Evolutionary conservation across 2,888 invertebrate species (phyloP).

Genomic region (Phanerotoma sp.): DNA sequence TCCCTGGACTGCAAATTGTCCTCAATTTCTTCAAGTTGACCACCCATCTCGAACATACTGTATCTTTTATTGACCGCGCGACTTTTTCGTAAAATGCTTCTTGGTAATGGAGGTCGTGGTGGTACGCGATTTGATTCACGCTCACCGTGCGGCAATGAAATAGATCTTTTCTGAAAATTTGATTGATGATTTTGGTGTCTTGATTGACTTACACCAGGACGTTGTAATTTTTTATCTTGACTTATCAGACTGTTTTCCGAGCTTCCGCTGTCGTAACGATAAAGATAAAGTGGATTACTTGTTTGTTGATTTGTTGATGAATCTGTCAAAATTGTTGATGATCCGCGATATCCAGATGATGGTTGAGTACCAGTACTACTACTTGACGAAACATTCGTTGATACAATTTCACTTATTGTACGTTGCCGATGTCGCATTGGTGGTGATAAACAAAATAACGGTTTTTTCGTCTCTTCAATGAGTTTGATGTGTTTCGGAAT

Average conservation of each 20-base stretch:
- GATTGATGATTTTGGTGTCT: conserved; percentile 22
- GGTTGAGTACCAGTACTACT: conserved; percentile 77
- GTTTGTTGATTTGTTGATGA: conserved; percentile 72
- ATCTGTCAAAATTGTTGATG: conserved; percentile 78
- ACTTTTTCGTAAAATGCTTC: conserved; percentile 73
- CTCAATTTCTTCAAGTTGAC: conserved; percentile 60
- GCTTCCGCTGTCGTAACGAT: conserved; percentile 77
- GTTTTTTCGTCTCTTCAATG: conserved; percentile 60
- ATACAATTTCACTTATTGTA: conserved; percentile 61
- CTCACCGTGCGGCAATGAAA: conserved; percentile 61
- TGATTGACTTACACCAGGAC: conserved; percentile 33
- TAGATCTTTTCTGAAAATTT: conserved; percentile 65
- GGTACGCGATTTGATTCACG: conserved; percentile 60
- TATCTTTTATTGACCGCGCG: conserved; percentile 59
- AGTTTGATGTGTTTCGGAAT: conserved; percentile 67
- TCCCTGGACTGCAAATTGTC: conserved; percentile 57
- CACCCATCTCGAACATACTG: conserved; percentile 79
- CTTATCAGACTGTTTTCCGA: conserved; percentile 70
- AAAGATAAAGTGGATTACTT: conserved; percentile 72
- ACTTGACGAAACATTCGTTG: conserved; percentile 64
- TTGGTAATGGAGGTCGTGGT: conserved; percentile 72
- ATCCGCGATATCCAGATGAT: conserved; percentile 84
- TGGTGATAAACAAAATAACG: conserved; percentile 46
- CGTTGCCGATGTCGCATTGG: conserved; percentile 60
- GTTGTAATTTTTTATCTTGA: conserved; percentile 46